These are phyloP conservation scores for Rhaphigaster nebulosa DNA, from an alignment of 2,888 invertebrate genomes.

Conservation along the genomic window DNA sequence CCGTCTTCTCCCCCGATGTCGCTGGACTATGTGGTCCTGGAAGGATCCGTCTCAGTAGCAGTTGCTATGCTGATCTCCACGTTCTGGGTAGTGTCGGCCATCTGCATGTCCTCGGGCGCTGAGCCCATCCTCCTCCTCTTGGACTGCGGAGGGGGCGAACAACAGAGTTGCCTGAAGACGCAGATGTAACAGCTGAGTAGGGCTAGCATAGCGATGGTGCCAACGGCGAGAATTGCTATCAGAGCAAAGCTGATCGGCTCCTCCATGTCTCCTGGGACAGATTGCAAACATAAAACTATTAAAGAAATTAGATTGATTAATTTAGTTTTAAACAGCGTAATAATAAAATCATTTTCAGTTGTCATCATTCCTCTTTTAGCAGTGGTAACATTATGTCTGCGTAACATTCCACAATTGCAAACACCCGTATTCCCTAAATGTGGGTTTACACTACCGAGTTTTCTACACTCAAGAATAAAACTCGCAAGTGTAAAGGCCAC, in stretches of 20 bases:
- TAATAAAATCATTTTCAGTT: too few relatives aligned
- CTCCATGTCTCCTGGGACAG: conserved; percentile 69
- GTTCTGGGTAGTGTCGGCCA: conserved; percentile 64
- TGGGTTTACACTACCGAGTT: too few relatives aligned
- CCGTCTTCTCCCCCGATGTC: conserved; percentile 55
- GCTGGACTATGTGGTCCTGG: conserved; percentile 54
- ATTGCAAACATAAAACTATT: neutral
- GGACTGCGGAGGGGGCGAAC: conserved; percentile 67
- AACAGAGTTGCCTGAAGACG: conserved; percentile 76
- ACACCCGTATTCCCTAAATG: too few relatives aligned
- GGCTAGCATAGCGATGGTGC: conserved; percentile 75
- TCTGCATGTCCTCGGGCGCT: conserved; percentile 62
- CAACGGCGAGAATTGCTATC: conserved; percentile 74
- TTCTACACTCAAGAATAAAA: too few relatives aligned
- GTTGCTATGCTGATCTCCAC: conserved; percentile 64
- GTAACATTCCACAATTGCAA: too few relatives aligned
- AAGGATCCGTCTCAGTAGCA: conserved; percentile 59
- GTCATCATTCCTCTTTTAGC: too few relatives aligned
- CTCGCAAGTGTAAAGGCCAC: too few relatives aligned
- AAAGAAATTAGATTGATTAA: too few relatives aligned
- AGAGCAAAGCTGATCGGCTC: conserved; percentile 74
- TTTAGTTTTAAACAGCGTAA: too few relatives aligned
- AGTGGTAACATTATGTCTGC: too few relatives aligned
- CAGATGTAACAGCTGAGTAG: conserved; percentile 78
- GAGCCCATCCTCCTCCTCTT: conserved; percentile 62